Base-by-base conservation (phyloP, 2,888 invertebrate species). In the Automeris io region DNA sequence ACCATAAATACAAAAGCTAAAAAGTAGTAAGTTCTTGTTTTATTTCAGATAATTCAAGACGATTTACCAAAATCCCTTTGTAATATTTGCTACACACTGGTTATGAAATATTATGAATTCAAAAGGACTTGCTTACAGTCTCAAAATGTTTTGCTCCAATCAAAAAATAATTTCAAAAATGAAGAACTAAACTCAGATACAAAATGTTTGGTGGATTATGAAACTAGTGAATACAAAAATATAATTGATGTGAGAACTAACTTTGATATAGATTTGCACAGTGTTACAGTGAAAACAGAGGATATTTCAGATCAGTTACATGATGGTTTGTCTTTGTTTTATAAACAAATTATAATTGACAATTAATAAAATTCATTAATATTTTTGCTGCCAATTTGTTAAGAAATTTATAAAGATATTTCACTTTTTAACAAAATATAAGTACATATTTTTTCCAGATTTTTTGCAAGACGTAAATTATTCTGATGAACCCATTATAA, bases 121-220 rank as follows among this genome's bases (percentile, higher is more conserved):
- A 87, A 87, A 61, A 66, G 56, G 26, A 69, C 60, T 23, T 87
- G 83, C 40, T 61, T 86, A 18, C 58, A 73, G 34, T 77, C 86
- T 7, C 72, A 81, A 39, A 68, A 70, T 21, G 63, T 64, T 22
- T 52, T 83, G 8, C 39, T 64, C 6, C 43, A 49, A 9, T 49
- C 58, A 3, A 58, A 54, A 32, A 51, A 49, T 4, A 47, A 45
- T 37, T 43, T 62, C 5, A 61, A 56, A 45, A 29, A 47, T 29
- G 51, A 60, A 40, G 16, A 45, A 8, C 40, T 46, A 1, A 33
- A 37, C 5, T 35, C 18, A 13, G 33, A 35, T 21, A 9, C 31
- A 3, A 31, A 35, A 35, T 8, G 9, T 29, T 1, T 29, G n/a
- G 13, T 16, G 37, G 29, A 22, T n/a, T 12, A 33, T 33, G 33